These are phyloP conservation scores for Arctia plantaginis DNA, from an alignment of 2,888 invertebrate species.

Conservation along the genomic window DNA sequence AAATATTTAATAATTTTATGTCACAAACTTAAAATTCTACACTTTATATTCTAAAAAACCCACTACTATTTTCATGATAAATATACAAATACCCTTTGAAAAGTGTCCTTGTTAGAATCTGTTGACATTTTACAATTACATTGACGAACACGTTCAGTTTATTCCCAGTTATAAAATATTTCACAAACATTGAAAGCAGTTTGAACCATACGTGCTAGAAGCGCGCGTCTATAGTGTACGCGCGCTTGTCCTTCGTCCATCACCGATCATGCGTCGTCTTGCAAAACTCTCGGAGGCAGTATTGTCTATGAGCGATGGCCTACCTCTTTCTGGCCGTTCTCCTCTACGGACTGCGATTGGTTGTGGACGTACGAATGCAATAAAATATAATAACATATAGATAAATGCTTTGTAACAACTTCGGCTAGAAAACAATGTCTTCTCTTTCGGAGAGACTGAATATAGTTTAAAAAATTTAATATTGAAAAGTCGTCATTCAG, in stretches of 20 bases:
- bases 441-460: conserved; percentile 74
- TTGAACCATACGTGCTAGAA: conserved; percentile 29
- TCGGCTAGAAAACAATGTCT: conserved; percentile 77
- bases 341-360: conserved; percentile 87
- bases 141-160: conserved; percentile 28
- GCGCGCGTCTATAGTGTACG: conserved; percentile 12
- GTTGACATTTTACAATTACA: conserved; percentile 68
- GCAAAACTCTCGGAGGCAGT: conserved; percentile 65
- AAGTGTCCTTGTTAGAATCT: conserved; percentile 79
- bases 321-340: conserved; percentile 86
- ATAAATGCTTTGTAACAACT: conserved; percentile 85
- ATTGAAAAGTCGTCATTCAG: conserved; percentile 79
- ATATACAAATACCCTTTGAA: conserved; percentile 74
- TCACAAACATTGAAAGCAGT: conserved; percentile 53
- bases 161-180: conserved; percentile 33
- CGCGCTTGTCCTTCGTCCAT: conserved; percentile 43
- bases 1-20: conserved; percentile 70
- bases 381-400: conserved; percentile 86
- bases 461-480: conserved; percentile 63
- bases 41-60: conserved; percentile 74
- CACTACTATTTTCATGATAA: conserved; percentile 78
- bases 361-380: conserved; percentile 87
- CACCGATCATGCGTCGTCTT: conserved; percentile 63
- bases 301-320: conserved; percentile 77
- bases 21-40: conserved; percentile 79